These are phyloP conservation scores for Marisa cornuarietis DNA, from an alignment of 1,140 invertebrate genomes.

Conservation along the genomic window DNA sequence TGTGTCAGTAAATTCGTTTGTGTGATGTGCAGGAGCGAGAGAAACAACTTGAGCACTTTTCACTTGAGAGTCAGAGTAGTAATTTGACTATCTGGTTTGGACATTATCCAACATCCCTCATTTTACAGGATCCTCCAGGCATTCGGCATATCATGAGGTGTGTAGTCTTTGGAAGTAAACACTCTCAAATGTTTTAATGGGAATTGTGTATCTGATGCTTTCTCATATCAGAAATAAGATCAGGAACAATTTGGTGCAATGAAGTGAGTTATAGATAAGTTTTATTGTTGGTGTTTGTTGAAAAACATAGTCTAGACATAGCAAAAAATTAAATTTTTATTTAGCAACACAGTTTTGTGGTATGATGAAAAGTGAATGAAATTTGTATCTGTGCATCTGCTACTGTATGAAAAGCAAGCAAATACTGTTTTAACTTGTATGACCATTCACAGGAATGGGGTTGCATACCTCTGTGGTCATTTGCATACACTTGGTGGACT, in stretches of 20 bases:
- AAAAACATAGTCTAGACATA: too few relatives aligned
- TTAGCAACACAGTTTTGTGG: too few relatives aligned
- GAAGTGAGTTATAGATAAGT: too few relatives aligned
- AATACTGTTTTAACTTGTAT: too few relatives aligned
- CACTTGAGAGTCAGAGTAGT: slow-evolving; percentile 67
- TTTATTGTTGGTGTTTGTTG: too few relatives aligned
- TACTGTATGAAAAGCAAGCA: neutral
- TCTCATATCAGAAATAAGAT: too few relatives aligned
- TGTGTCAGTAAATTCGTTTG: neutral
- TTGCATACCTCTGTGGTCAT: slow-evolving; percentile 92
- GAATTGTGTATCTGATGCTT: too few relatives aligned
- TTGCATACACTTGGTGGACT: slow-evolving; percentile 84
- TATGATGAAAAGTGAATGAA: too few relatives aligned
- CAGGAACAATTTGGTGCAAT: too few relatives aligned
- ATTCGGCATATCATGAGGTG: slow-evolving; percentile 68
- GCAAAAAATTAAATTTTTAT: too few relatives aligned
- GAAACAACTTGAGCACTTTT: slow-evolving; percentile 68
- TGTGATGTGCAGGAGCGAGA: slow-evolving; percentile 67
- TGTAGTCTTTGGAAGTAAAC: neutral
- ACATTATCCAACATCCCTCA: slow-evolving; percentile 92
- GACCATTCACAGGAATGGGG: slow-evolving; percentile 62
- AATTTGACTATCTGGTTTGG: slow-evolving; percentile 84
- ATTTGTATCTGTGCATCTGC: neutral
- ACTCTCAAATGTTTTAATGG: too few relatives aligned
- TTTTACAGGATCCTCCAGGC: slow-evolving; percentile 74